Conservation (phyloP, 2,888 invertebrate species). For the Autographa gamma region DNA sequence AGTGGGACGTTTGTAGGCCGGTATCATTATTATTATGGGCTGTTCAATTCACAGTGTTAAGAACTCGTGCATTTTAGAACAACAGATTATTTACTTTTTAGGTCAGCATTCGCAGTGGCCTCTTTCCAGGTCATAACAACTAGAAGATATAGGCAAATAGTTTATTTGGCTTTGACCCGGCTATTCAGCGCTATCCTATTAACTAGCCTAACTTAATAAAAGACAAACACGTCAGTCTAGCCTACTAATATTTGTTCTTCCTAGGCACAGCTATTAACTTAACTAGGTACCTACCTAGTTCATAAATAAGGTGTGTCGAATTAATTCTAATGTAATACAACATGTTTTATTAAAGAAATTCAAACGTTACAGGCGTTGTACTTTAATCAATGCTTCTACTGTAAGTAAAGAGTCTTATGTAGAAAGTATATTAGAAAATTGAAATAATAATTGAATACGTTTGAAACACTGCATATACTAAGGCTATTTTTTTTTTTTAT, state of each 20-base stretch:
- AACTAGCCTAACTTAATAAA: constrained; percentile 7
- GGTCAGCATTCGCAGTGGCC: background rate
- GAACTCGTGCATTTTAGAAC: background rate
- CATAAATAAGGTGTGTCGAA: background rate
- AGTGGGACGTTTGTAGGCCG: too few species aligned
- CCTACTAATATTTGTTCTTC: background rate
- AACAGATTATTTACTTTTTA: background rate
- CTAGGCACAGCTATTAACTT: constrained; percentile 2
- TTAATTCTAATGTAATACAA: background rate
- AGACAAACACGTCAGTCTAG: background rate
- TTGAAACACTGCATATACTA: too few species aligned
- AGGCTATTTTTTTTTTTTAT: too few species aligned
- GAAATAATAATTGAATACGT: too few species aligned
- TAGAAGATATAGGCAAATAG: background rate
- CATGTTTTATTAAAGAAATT: background rate
- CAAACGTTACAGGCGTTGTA: background rate
- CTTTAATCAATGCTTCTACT: too few species aligned
- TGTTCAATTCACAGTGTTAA: background rate
- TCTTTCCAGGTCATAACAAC: background rate
- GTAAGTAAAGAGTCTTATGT: too few species aligned
- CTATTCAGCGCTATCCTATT: constrained; percentile 1
- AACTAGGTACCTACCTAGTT: too few species aligned
- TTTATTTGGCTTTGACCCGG: constrained; percentile 6
- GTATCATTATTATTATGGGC: too few species aligned
- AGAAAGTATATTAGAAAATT: too few species aligned